Base-by-base conservation (phyloP, 2,888 invertebrate species). In the Latrodectus elegans region DNA sequence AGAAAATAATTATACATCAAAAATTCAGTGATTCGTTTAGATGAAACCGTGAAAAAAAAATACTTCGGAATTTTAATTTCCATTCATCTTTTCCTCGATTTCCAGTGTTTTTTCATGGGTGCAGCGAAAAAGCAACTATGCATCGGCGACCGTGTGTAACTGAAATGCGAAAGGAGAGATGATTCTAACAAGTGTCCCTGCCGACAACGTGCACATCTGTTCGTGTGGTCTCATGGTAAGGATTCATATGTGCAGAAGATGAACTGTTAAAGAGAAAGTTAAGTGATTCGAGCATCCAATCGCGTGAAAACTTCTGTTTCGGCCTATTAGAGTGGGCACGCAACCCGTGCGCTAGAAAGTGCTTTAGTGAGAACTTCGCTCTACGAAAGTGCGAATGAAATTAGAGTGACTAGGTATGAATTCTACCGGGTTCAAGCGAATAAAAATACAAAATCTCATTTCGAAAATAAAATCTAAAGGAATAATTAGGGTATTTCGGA, bases 141-240 rank as follows among this genome's bases (percentile, higher is more conserved):
- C 84, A 67, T 84, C 84, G 52, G 84, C 78, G 73, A 49, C 78
- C 53, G 84, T 78, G 84, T 84, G 84, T 84, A 84, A 84, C 84
- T 78, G 84, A 84, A 84, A 75, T 70, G 70, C 51, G 73, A 67
- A 65, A 53, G 73, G 26, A 52, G 53, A 51, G 49, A 74, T 26
- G 53, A 60, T 15, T n/a, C 60, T 60, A 60, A 60, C 60, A 60
- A 60, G 60, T 60, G 60, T 60, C 12, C n/a, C 60, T 60, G 60
- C n/a, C 60, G n/a, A 15, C n/a, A 15, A 60, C n/a, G 12, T 60
- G n/a, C 60, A n/a, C 38, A 38, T 38, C 38, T 38, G 38, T 38
- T 38, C 38, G 38, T 38, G 38, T 38, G 38, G 38, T 38, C 38
- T 38, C 38, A 38, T 38, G 38, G 38, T 4, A 38, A 38, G 38